phyloP scores from a whole-genome alignment of 2,888 invertebrate genomes.

The Acanthosepion pharaonis region DNA sequence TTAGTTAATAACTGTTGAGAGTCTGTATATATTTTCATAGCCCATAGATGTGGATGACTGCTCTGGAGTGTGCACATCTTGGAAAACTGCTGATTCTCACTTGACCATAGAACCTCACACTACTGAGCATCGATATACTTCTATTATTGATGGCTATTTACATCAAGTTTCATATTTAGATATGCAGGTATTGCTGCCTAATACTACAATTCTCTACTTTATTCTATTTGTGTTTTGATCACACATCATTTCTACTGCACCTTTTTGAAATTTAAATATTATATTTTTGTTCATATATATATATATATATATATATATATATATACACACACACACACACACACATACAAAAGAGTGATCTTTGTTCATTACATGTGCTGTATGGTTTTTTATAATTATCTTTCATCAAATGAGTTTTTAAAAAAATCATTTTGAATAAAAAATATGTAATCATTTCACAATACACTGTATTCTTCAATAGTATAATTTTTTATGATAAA shows the following conservation, averaged over 20 bases:
- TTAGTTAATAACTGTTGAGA: not conserved
- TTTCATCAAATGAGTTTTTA: not conserved
- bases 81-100: constrained; percentile 35
- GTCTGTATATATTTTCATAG: not conserved
- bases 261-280: not conserved
- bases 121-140: constrained; percentile 34
- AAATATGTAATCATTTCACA: too few relatives aligned
- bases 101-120: constrained; percentile 34
- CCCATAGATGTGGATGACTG: constrained; percentile 46
- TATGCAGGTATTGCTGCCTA: not conserved
- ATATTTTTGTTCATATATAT: not conserved
- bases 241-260: constrained; percentile 35
- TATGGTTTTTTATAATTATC: not conserved
- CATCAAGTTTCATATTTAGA: constrained; percentile 39
- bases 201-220: constrained; percentile 23
- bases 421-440: not conserved
- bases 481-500: too few relatives aligned
- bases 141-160: constrained; percentile 43
- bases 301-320: too few relatives aligned
- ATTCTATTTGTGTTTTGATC: not conserved
- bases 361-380: not conserved
- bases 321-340: too few relatives aligned
- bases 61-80: constrained; percentile 42
- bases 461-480: too few relatives aligned
- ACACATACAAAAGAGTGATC: not conserved